Evolutionary conservation across 2,113 vertebrate species (phyloP).

Genomic region (Emydura subglobosa): DNA sequence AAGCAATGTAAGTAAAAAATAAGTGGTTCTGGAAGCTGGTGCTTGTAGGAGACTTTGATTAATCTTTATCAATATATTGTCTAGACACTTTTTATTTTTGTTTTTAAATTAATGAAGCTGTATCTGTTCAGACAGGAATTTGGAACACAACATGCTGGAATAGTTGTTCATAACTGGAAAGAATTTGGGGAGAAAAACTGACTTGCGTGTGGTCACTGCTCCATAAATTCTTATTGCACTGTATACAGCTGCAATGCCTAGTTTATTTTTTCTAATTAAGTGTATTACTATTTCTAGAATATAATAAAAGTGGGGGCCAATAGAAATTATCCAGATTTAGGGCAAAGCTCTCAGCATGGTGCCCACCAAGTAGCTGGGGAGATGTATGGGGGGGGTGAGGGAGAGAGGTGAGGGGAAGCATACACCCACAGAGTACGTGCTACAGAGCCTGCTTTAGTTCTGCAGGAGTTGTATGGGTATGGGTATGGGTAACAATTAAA

Average conservation of each 20-base stretch:
- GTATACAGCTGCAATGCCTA: neutral
- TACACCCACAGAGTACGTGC: neutral
- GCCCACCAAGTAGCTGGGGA: neutral
- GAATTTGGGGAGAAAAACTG: neutral
- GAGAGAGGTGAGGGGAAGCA: neutral
- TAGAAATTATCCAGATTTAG: neutral
- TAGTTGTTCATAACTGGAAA: neutral
- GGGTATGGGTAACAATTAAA: neutral
- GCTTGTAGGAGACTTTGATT: neutral
- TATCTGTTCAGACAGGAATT: neutral
- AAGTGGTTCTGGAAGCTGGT: neutral
- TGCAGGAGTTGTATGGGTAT: neutral
- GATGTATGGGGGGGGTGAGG: neutral
- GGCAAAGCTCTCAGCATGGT: neutral
- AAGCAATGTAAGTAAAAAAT: neutral
- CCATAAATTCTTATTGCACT: neutral
- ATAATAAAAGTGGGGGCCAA: neutral
- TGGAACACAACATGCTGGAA: neutral
- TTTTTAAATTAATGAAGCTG: constrained; percentile 1
- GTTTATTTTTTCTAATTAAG: neutral
- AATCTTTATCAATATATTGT: neutral
- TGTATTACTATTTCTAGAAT: neutral
- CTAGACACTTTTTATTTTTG: neutral
- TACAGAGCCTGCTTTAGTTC: neutral
- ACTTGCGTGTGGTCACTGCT: neutral